Conservation (phyloP, 2,888 invertebrate genomes). For the Nebria salina region DNA sequence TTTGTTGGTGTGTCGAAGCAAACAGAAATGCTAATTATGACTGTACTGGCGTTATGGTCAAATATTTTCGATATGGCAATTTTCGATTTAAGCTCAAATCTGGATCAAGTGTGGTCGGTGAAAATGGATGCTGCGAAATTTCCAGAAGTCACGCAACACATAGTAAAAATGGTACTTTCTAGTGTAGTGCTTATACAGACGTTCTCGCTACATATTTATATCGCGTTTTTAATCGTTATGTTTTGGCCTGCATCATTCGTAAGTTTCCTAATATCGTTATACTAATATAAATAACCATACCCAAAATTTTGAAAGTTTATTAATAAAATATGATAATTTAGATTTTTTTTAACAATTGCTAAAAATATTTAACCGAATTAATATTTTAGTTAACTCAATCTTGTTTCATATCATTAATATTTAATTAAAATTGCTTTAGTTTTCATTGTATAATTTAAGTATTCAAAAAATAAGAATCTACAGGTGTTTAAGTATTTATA, state of each 20-base stretch:
- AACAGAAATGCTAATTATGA: constrained; percentile 66
- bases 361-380: too few relatives aligned
- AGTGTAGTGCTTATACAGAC: constrained; percentile 66
- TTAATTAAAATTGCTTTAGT: too few relatives aligned
- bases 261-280: constrained; percentile 50
- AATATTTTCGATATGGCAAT: constrained; percentile 68
- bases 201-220: constrained; percentile 67
- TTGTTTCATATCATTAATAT: too few relatives aligned
- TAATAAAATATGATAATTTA: too few relatives aligned
- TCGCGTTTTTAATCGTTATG: constrained; percentile 67
- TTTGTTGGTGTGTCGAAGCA: constrained; percentile 64
- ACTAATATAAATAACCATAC: neutral
- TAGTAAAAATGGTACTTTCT: constrained; percentile 65
- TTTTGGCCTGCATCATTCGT: constrained; percentile 69
- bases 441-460: too few relatives aligned
- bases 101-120: constrained; percentile 68
- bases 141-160: constrained; percentile 62
- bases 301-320: neutral
- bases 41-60: constrained; percentile 64
- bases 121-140: constrained; percentile 62
- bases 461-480: too few relatives aligned
- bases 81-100: constrained; percentile 66
- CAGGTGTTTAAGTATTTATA: neutral
- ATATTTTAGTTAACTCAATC: too few relatives aligned
- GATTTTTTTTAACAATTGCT: too few relatives aligned